Conservation (phyloP, 1,140 invertebrate species). For the Idris sp. region DNA sequence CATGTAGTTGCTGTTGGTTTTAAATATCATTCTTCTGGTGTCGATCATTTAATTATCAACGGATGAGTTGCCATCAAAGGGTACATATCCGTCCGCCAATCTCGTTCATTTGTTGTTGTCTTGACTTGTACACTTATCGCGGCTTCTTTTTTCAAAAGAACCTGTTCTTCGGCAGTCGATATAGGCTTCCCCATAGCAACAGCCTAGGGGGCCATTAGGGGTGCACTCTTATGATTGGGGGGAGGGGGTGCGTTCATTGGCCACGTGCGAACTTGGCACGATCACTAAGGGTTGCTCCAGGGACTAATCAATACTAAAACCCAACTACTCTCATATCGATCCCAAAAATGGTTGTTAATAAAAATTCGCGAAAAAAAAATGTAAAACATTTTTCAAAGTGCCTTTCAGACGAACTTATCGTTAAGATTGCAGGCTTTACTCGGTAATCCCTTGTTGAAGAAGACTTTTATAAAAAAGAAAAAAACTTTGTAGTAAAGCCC, state of each 20-base stretch:
- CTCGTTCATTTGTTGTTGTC: slow-evolving; percentile 32
- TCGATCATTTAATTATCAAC: slow-evolving; percentile 18
- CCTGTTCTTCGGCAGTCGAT: slow-evolving; percentile 50
- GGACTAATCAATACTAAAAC: slow-evolving; percentile 54
- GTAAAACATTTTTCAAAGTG: too few species aligned
- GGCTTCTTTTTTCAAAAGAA: slow-evolving; percentile 33
- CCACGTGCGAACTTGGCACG: slow-evolving; percentile 58
- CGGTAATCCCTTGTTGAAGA: too few species aligned
- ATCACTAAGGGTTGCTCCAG: slow-evolving; percentile 42
- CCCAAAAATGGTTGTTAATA: slow-evolving; percentile 9
- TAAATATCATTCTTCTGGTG: neutral
- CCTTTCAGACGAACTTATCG: too few species aligned
- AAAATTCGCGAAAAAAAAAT: too few species aligned
- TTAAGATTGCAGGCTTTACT: too few species aligned
- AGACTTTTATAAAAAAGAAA: too few species aligned
- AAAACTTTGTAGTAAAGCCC: too few species aligned
- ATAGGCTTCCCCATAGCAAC: slow-evolving; percentile 59
- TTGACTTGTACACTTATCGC: slow-evolving; percentile 45
- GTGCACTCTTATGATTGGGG: slow-evolving; percentile 21
- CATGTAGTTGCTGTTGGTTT: neutral
- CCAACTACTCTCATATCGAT: slow-evolving; percentile 45
- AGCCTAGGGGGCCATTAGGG: slow-evolving; percentile 42
- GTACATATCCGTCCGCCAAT: slow-evolving; percentile 10
- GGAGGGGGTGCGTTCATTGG: slow-evolving; percentile 39
- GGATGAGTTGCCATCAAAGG: slow-evolving; percentile 8